Evolutionary conservation across 2,888 invertebrate genomes (phyloP), one percentile per base, ranked within the genome.

Genomic region (Lasioglossum villosulum): DNA sequence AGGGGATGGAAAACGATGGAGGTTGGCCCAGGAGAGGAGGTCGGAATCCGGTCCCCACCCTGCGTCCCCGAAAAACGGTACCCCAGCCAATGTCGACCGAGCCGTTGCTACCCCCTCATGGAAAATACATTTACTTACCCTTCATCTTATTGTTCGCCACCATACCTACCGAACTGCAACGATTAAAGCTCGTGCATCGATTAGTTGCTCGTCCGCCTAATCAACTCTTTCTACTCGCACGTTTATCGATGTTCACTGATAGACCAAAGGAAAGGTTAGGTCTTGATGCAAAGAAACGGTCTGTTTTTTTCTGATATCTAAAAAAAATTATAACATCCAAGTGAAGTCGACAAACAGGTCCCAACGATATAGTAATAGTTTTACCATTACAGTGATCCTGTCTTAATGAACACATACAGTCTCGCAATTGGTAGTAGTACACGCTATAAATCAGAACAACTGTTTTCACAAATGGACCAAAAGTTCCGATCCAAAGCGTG

Each of bases 41-140:
- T 86, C 78, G 80, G 83, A 59, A 80, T 74, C 66, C 72, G 83
- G 89, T 85, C 86, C 86, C 88, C 89, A 90, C 89, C 87, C 85
- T 71, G 59, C 42, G 30, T 71, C 73, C 56, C 73, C 76, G 74
- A 66, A 80, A 84, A 80, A 83, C 71, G 37, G 37, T 48, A 76
- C 76, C 63, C 73, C 89, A 73, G 75, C 86, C 88, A 88, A 88
- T 90, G 86, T 84, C 79, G 59, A 39, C 42, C 68, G 34, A 48
- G 71, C 23, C 19, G 59, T 52, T 39, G 14, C 77, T 68, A 74
- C 74, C 76, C 72, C 76, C 70, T 14, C 23, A 23, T n/a, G 42
- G 48, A 63, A 74, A 74, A 83, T 70, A 48, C 77, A 73, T 78
- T 83, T 71, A 30, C 75, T 39, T 37, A 56, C 34, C 45, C 52